Conservation (phyloP, 2,113 vertebrate genomes). For the Eudyptes chrysolophus region DNA sequence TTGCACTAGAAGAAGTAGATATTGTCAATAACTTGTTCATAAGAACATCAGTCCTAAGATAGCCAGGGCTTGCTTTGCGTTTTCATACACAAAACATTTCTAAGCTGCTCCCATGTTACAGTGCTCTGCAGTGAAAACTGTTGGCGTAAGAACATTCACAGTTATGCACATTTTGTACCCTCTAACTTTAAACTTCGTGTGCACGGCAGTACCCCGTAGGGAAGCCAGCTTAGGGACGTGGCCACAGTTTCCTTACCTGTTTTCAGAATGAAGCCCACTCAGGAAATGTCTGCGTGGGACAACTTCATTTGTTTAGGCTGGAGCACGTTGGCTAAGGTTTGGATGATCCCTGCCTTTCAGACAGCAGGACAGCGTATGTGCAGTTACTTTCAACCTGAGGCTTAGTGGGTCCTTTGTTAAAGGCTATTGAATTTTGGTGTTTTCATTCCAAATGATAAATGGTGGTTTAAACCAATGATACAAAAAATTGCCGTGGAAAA, state of each 20-base stretch:
- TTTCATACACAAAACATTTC: neutral
- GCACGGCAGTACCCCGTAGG: fast-evolving
- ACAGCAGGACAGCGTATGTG: too few relatives aligned
- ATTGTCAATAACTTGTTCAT: neutral
- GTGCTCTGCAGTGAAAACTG: neutral
- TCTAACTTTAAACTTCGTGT: neutral
- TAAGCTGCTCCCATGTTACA: neutral
- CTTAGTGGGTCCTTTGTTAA: neutral
- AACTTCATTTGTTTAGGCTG: neutral
- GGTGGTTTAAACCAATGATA: neutral
- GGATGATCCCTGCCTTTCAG: neutral
- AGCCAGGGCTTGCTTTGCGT: neutral
- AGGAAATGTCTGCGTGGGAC: neutral
- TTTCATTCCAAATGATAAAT: neutral
- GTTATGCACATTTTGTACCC: neutral
- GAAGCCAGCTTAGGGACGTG: neutral
- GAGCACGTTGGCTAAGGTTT: neutral
- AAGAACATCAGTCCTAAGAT: neutral
- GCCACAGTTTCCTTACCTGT: neutral
- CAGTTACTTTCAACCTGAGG: neutral
- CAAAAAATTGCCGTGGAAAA: neutral
- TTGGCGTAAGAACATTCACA: neutral
- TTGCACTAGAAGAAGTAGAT: neutral
- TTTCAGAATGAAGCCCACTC: neutral
- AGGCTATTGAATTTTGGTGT: neutral